A percentile compares a stretch with the other conserved stretches of the same genome.
Evolutionary conservation across 2,797 vertebrate genomes (phyloP).

Genomic region (Myioborus miniatus): DNA sequence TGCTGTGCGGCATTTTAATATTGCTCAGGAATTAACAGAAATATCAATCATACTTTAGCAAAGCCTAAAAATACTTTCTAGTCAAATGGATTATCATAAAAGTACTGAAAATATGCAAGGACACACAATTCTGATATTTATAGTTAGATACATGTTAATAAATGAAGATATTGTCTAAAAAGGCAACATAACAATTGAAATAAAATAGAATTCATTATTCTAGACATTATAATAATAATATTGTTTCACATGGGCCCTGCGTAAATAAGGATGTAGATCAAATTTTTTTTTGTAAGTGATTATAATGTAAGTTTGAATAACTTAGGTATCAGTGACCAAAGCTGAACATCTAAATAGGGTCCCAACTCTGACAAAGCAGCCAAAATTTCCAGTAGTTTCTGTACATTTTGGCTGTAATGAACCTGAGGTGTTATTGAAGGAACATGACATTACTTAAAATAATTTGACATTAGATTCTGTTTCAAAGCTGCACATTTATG

Average conservation of each 20-base stretch:
- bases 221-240: not conserved
- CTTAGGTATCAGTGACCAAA: not conserved
- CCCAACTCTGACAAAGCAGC: not conserved
- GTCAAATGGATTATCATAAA: not conserved
- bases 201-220: not conserved
- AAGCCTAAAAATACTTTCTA: conserved; percentile 34
- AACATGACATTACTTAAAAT: not conserved
- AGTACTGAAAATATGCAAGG: not conserved
- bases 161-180: not conserved
- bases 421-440: not conserved
- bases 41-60: conserved; percentile 18
- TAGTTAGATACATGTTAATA: not conserved
- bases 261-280: not conserved
- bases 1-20: not conserved
- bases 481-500: not conserved
- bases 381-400: not conserved
- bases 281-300: not conserved
- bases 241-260: not conserved
- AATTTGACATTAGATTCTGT: not conserved
- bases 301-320: not conserved
- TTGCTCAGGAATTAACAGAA: conserved; percentile 39
- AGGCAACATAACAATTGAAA: not conserved
- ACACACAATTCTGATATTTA: not conserved
- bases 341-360: not conserved
- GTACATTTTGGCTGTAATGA: not conserved